Conservation (phyloP, 2,113 vertebrate genomes). For the Labrus mixtus region DNA sequence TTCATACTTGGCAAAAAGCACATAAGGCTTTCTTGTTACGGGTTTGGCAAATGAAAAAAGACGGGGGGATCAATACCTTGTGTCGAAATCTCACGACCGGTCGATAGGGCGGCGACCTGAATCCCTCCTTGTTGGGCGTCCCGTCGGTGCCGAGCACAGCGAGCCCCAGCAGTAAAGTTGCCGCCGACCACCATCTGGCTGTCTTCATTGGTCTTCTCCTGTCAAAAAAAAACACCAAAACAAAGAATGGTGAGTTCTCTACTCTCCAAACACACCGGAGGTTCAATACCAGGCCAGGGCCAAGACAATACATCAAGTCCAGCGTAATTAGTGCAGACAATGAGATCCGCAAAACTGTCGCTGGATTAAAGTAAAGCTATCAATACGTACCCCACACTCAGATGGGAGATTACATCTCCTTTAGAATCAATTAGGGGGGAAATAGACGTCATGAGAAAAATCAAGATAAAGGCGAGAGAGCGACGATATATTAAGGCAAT, state of each 20-base stretch:
- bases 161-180: slow-evolving; percentile 74
- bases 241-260: slow-evolving; percentile 53
- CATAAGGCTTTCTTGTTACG: slow-evolving; percentile 31
- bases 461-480: slow-evolving; percentile 76
- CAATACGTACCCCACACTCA: slow-evolving; percentile 69
- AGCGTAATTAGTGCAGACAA: slow-evolving; percentile 79
- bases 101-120: slow-evolving; percentile 75
- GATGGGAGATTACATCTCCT: slow-evolving; percentile 77
- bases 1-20: slow-evolving; percentile 61
- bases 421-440: slow-evolving; percentile 78
- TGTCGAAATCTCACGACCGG: slow-evolving; percentile 85
- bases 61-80: slow-evolving; percentile 82
- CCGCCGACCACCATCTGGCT: slow-evolving; percentile 68
- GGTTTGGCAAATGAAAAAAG: slow-evolving; percentile 59
- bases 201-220: slow-evolving; percentile 82
- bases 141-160: slow-evolving; percentile 63
- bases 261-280: slow-evolving; percentile 6
- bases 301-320: slow-evolving; percentile 71
- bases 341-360: slow-evolving; percentile 62
- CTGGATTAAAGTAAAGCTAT: slow-evolving; percentile 76
- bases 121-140: slow-evolving; percentile 75
- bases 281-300: slow-evolving; percentile 47
- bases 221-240: slow-evolving; percentile 67
- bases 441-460: slow-evolving; percentile 74
- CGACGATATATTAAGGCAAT: slow-evolving; percentile 76